Evolutionary conservation across 1,140 invertebrate genomes (phyloP).

Genomic region (Pogonomyrmex barbatus): DNA sequence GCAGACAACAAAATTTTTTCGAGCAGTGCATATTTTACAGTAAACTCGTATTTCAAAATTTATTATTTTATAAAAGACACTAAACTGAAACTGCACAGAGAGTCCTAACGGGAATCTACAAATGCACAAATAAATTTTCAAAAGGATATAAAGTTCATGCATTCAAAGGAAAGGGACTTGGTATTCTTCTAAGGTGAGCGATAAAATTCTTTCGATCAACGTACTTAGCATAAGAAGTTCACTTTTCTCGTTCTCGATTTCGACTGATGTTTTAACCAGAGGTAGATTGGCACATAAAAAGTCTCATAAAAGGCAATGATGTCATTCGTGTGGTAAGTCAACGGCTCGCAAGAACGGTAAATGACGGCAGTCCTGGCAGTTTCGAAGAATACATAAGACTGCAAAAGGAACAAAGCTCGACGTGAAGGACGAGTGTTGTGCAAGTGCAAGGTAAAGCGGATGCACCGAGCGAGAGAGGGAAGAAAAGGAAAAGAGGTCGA

Average conservation of each 20-base stretch:
- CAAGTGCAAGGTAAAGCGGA: constrained; percentile 33
- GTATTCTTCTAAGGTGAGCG: not conserved
- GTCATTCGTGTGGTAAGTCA: constrained; percentile 56
- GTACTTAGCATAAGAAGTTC: constrained; percentile 7
- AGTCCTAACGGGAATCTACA: not conserved
- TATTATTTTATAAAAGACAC: not conserved
- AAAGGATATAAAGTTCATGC: not conserved
- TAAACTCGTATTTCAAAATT: not conserved
- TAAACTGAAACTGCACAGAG: not conserved
- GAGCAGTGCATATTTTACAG: not conserved
- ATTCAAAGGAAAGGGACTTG: not conserved
- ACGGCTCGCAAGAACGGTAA: constrained; percentile 46
- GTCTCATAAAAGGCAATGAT: constrained; percentile 56
- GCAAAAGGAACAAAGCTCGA: constrained; percentile 30
- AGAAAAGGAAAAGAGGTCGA: not conserved
- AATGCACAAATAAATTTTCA: not conserved
- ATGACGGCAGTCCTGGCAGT: constrained; percentile 18
- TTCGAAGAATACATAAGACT: constrained; percentile 51
- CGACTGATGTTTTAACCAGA: not conserved
- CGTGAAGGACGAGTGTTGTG: constrained; percentile 39
- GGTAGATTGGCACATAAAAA: constrained; percentile 20
- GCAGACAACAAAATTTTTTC: not conserved
- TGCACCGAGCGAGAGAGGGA: not conserved
- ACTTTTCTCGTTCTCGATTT: constrained; percentile 7
- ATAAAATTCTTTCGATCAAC: constrained; percentile 23